A percentile compares a stretch with the other conserved stretches of the same genome.
These are phyloP conservation scores for Drosophila carrolli DNA, from an alignment of 1,140 invertebrate species.

Conservation along the genomic window DNA sequence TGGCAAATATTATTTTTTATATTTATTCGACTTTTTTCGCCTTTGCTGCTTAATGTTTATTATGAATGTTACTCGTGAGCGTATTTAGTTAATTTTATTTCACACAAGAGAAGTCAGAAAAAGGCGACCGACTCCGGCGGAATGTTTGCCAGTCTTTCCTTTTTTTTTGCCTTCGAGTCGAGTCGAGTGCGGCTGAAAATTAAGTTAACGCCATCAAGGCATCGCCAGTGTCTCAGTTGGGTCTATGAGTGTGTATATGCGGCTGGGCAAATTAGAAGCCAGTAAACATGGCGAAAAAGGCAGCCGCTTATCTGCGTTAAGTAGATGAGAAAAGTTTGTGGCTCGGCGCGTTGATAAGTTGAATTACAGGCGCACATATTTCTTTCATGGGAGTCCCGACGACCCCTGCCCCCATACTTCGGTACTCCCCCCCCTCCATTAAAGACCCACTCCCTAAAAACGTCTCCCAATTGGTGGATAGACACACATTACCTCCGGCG, in stretches of 20 bases:
- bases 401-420: background rate
- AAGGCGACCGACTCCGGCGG: slow-evolving; percentile 28
- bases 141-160: slow-evolving; percentile 32
- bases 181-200: slow-evolving; percentile 71
- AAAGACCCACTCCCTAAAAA: slow-evolving; percentile 11
- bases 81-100: slow-evolving; percentile 85
- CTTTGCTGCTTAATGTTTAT: slow-evolving; percentile 82
- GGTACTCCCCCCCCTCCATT: background rate
- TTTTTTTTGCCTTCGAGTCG: slow-evolving; percentile 16
- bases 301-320: slow-evolving; percentile 78
- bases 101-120: slow-evolving; percentile 79
- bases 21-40: slow-evolving; percentile 77
- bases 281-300: slow-evolving; percentile 65
- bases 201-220: slow-evolving; percentile 79
- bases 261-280: slow-evolving; percentile 74
- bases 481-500: slow-evolving; percentile 35
- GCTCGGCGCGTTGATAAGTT: slow-evolving; percentile 76
- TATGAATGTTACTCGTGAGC: slow-evolving; percentile 84
- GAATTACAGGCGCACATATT: slow-evolving; percentile 73
- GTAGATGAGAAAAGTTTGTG: slow-evolving; percentile 82
- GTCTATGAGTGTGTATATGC: slow-evolving; percentile 26
- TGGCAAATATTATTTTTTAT: slow-evolving; percentile 84
- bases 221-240: slow-evolving; percentile 56
- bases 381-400: slow-evolving; percentile 47
- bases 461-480: slow-evolving; percentile 32